Evolutionary conservation across 2,113 vertebrate genomes (phyloP).

Genomic region (Oreamnos americanus): DNA sequence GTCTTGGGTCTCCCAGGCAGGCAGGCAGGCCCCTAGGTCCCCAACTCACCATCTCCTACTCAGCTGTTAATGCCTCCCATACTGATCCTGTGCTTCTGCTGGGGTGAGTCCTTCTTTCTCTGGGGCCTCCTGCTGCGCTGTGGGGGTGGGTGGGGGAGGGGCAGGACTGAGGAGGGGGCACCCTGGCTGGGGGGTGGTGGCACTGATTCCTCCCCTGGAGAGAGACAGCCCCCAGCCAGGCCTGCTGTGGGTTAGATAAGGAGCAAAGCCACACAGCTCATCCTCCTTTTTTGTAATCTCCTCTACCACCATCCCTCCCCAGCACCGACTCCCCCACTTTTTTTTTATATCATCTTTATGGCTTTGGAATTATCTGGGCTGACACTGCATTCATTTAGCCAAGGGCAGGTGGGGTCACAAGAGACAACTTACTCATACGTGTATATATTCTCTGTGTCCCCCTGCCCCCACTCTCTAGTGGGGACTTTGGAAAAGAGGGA

Average conservation of each 20-base stretch:
- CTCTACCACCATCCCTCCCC: background rate
- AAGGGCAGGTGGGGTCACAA: slow-evolving; percentile 80
- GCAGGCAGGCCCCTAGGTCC: background rate
- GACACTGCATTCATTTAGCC: slow-evolving; percentile 82
- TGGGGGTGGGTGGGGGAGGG: background rate
- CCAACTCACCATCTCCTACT: background rate
- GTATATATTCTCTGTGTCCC: slow-evolving; percentile 50
- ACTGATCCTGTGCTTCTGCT: background rate
- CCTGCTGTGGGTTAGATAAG: slow-evolving; percentile 83
- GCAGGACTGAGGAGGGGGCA: background rate
- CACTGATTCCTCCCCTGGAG: slow-evolving; percentile 57
- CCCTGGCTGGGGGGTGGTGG: background rate
- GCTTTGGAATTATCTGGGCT: slow-evolving; percentile 84
- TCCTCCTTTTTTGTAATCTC: slow-evolving; percentile 48
- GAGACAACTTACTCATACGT: slow-evolving; percentile 76
- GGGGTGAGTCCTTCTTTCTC: background rate
- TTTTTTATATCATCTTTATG: slow-evolving; percentile 81
- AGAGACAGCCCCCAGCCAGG: slow-evolving; percentile 67
- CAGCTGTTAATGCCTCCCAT: background rate
- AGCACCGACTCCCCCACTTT: background rate
- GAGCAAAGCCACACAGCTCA: slow-evolving; percentile 61
- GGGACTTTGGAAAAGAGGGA: background rate
- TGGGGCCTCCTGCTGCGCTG: background rate
- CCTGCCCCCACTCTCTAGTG: background rate
- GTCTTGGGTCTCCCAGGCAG: background rate